phyloP scores from a whole-genome alignment of 2,888 invertebrate species.

The Hemistola chrysoprasaria region DNA sequence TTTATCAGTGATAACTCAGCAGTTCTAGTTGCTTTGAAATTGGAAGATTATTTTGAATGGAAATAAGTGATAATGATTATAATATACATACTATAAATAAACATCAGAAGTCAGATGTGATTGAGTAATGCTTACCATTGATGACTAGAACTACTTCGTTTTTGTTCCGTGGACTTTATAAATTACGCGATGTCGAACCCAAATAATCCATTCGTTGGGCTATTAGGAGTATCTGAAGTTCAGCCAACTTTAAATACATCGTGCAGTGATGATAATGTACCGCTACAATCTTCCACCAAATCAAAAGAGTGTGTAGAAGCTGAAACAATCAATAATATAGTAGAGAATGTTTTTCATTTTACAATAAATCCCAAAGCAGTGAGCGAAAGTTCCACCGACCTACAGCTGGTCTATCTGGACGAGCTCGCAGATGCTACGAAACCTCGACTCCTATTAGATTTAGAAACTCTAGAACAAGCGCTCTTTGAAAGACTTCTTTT shows the following conservation, averaged over 20 bases:
- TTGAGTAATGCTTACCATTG: conserved; percentile 1
- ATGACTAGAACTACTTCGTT: neutral
- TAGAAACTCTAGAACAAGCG: conserved; percentile 88
- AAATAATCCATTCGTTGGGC: conserved; percentile 71
- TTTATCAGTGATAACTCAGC: no score
- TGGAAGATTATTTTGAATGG: no score
- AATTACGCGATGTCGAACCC: conserved; percentile 59
- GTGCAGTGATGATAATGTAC: conserved; percentile 39
- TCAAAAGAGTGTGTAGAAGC: conserved; percentile 47
- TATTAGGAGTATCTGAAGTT: conserved; percentile 58
- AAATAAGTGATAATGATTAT: no score
- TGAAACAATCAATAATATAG: conserved; percentile 74
- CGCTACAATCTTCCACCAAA: conserved; percentile 45
- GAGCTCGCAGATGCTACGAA: conserved; percentile 80
- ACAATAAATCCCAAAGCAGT: conserved; percentile 82
- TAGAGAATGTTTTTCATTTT: conserved; percentile 88
- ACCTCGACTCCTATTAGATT: conserved; percentile 77
- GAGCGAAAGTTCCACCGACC: conserved; percentile 42
- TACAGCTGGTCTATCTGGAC: conserved; percentile 84
- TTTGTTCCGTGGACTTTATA: conserved; percentile 15
- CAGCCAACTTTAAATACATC: conserved; percentile 41
- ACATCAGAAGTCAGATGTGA: no score
- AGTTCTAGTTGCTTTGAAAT: no score
- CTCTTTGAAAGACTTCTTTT: conserved; percentile 90
- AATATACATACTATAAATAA: no score